Percentiles rank a stretch among this genome's conserved stretches.
These are phyloP conservation scores for Eremophila alpestris DNA, from an alignment of 2,797 vertebrate genomes.

Conservation along the genomic window DNA sequence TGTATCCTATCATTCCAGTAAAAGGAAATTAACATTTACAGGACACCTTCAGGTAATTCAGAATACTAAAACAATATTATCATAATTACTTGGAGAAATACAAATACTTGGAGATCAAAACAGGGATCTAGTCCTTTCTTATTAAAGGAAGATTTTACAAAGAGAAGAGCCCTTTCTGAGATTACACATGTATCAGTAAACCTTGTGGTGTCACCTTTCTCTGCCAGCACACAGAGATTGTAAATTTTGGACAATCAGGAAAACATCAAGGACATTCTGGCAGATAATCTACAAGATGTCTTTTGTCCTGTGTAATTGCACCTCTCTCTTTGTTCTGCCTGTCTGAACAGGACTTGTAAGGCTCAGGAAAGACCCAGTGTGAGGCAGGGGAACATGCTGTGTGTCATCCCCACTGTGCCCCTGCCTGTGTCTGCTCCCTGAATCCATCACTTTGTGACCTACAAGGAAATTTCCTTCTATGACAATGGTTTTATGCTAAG, in stretches of 20 bases:
- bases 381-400: background rate
- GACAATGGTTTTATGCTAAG: background rate
- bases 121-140: background rate
- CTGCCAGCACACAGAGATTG: background rate
- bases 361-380: background rate
- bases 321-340: background rate
- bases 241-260: background rate
- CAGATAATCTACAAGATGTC: background rate
- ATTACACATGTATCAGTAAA: background rate
- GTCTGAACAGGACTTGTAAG: background rate
- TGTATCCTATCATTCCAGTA: background rate
- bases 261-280: background rate
- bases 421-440: background rate
- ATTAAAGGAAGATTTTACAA: background rate
- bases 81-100: background rate
- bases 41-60: background rate
- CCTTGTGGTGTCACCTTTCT: background rate
- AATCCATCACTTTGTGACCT: background rate
- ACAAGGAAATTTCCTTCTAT: background rate
- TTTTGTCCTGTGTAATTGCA: background rate
- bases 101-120: background rate
- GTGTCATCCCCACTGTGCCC: background rate
- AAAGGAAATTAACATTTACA: background rate
- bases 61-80: background rate
- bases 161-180: background rate